phyloP scores from a whole-genome alignment of 2,113 vertebrate genomes.

The Siniperca knerii region DNA sequence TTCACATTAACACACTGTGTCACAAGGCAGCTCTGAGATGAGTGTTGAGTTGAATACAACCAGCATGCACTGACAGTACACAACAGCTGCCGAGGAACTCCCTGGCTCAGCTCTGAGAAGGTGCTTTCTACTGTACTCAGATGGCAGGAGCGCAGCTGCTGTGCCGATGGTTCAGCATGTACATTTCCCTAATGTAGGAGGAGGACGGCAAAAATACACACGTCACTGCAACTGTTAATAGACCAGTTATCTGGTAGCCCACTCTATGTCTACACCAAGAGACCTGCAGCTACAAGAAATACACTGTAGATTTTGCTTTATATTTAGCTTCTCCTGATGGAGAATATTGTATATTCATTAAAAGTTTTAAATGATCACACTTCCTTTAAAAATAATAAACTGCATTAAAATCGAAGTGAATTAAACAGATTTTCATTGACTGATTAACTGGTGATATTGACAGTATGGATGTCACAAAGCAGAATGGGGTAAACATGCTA shows the following conservation, averaged over 20 bases:
- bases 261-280: conserved; percentile 8
- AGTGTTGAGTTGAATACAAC: conserved; percentile 27
- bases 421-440: conserved; percentile 11
- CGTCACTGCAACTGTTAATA: conserved; percentile 51
- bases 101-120: conserved; percentile 40
- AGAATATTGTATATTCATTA: conserved; percentile 9
- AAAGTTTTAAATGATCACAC: conserved; percentile 12
- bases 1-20: conserved; percentile 49
- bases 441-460: conserved; percentile 42
- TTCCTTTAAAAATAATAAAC: neutral
- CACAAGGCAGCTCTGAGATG: conserved; percentile 49
- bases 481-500: conserved; percentile 67
- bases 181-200: conserved; percentile 32
- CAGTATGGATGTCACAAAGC: conserved; percentile 53
- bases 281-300: conserved; percentile 7
- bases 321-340: neutral
- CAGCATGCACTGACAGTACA: conserved; percentile 36
- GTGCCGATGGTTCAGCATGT: conserved; percentile 52
- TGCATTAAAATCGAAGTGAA: conserved; percentile 6
- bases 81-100: conserved; percentile 66
- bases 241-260: conserved; percentile 41
- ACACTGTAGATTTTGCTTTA: neutral
- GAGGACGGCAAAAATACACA: conserved; percentile 49
- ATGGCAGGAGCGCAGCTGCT: conserved; percentile 65
- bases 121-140: conserved; percentile 65